Base-by-base conservation (phyloP, 2,888 invertebrate genomes). In the Drosophila aldrichi region DNA sequence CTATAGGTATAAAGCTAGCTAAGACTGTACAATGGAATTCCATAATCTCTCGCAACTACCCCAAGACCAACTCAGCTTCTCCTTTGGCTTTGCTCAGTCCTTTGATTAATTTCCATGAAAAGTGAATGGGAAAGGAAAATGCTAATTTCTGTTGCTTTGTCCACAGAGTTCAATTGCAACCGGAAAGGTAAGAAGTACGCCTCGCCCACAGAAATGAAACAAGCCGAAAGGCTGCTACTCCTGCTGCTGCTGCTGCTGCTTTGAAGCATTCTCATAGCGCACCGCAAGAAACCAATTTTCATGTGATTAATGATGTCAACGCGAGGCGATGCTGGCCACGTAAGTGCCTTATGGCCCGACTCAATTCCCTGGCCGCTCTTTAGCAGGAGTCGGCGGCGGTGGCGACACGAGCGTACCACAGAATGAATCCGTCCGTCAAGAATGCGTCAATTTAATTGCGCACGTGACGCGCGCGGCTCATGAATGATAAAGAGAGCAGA, bases 401-500 rank as follows among this genome's bases (percentile, higher is more conserved):
- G 2, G 2, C 20, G 20, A 38, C 22, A 46, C 22, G 41, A 32
- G 61, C 20, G 48, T 54, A 34, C 52, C 76, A 70, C 64, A 69
- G 67, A 71, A 48, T 66, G 82, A 89, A 82, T 87, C 85, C 82
- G 79, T 87, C 85, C 77, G 82, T 84, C 82, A 84, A 76, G 74
- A 86, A 82, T 83, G 81, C 84, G 81, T 89, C 90, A 82, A 82
- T 87, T 91, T 91, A 91, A 91, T 91, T 91, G 89, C 86, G 85
- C 90, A 90, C 91, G 90, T 91, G 90, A 89, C 88, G 78, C 61
- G 65, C 70, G 66, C 73, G 58, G 49, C 38, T 64, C 77, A 70
- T 82, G 82, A 74, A 84, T 74, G 66, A 59, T 61, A 65, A 70
- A 46, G 25, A 54, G 61, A 41, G 41, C 43, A 18, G 22, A 20